Base-by-base conservation (phyloP, 2,888 invertebrate genomes). In the Thereva nobilitata region DNA sequence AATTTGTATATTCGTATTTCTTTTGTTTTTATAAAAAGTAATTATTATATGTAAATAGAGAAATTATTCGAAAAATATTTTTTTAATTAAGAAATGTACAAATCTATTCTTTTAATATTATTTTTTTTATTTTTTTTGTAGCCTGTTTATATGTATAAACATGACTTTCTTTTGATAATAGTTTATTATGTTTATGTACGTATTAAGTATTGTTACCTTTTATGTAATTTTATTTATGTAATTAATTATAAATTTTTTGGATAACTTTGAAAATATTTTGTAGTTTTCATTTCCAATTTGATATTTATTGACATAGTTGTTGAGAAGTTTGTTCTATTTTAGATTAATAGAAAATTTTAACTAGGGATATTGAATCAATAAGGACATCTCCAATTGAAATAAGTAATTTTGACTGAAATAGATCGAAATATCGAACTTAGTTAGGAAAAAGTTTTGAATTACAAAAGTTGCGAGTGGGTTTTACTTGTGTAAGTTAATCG, bases 1-100 rank as follows among this genome's bases (percentile, higher is more conserved):
- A 23, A 23, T 23, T 23, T 23, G 23, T 23, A 23, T 23, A 2
- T 2, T 23, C 23, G 23, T 23, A 23, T 23, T 23, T 23, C 23
- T 23, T 23, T 23, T 23, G 23, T 23, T 23, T 23, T 23, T 23
- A 23, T 23, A 23, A 67, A 70, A 63, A 70, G 61, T 67, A 69
- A 66, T 68, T 67, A 71, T 64, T 69, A 67, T 67, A 63, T 42
- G 67, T 10, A 37, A 53, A 50, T 7, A 47, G 23, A 4, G 23
- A 23, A 23, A 23, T 23, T 23, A 23, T 23, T 23, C 23, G 23
- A 23, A 2, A 23, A 23, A 50, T 23, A n/a, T 50, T 23, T 9
- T 50, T 50, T 23, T 10, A 2, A 23, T 50, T 50, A 7, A 35
- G 45, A 23, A 12, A 49, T 49, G 4, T 53, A 53, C 38, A 9